phyloP scores from a whole-genome alignment of 1,140 invertebrate species.

The Dysdera silvatica region DNA sequence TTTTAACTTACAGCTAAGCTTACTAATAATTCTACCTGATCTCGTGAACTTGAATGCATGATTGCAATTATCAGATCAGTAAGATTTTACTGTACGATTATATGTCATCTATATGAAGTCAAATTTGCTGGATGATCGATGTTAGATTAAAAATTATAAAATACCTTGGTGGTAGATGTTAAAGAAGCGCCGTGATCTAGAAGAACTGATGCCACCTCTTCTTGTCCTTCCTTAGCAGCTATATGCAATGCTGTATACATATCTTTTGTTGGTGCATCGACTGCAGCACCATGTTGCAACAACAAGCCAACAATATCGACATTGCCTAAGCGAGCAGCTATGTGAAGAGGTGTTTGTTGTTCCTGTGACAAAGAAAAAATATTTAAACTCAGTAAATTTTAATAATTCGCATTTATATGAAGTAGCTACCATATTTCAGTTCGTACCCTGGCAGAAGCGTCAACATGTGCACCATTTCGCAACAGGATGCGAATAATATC shows the following conservation, averaged over 20 bases:
- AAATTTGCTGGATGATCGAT: too few relatives aligned
- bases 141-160: too few relatives aligned
- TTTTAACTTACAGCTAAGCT: too few relatives aligned
- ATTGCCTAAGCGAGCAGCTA: constrained; percentile 88
- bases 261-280: constrained; percentile 87
- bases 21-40: too few relatives aligned
- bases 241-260: constrained; percentile 97
- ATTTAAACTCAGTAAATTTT: not conserved
- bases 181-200: constrained; percentile 92
- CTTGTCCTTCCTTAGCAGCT: constrained; percentile 94
- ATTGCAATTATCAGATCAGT: too few relatives aligned
- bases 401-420: not conserved
- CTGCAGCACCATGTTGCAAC: constrained; percentile 78
- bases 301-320: constrained; percentile 90
- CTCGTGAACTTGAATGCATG: too few relatives aligned
- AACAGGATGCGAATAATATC: constrained; percentile 95
- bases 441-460: constrained; percentile 79
- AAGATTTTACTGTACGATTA: too few relatives aligned
- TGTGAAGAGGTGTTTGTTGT: constrained; percentile 90
- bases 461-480: constrained; percentile 91
- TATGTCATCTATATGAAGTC: too few relatives aligned
- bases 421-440: not conserved
- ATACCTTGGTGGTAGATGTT: constrained; percentile 75
- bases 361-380: constrained; percentile 52
- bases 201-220: constrained; percentile 87